Evolutionary conservation across 2,888 invertebrate genomes (phyloP), one percentile per base, ranked within the genome.

Genomic region (Drosophila anomalata): DNA sequence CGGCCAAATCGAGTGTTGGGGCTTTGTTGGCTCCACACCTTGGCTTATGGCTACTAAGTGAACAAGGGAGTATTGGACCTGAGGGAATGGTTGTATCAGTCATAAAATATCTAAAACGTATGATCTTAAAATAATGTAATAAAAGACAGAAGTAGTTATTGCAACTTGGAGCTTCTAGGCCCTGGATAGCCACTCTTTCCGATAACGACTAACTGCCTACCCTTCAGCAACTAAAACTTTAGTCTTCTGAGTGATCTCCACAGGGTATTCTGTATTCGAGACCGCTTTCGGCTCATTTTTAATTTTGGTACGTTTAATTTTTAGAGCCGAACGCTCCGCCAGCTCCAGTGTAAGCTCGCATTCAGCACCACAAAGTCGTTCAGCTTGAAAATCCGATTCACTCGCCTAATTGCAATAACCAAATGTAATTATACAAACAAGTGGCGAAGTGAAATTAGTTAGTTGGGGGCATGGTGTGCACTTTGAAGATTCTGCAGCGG

Each of bases 301-400:
- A 52, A 55, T 61, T 68, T 51, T 53, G 76, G 61, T 86, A 61
- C 72, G 68, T 53, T 79, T 72, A 75, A 58, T 88, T 77, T 87
- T 76, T 60, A 88, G 87, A 87, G 87, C 86, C 80, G 80, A 84
- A 82, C 84, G 73, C 46, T 31, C 36, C 55, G 36, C 14, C 36
- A 59, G 44, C 59, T 1, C 17, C 17, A 53, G 51, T 50, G 48
- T 36, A 8, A 29, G 52, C 68, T 52, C 39, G 44, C 60, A 76
- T 52, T 33, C 41, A 52, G 47, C 59, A 76, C 77, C 79, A 75
- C 60, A 75, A 88, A 89, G 79, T 78, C 89, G 89, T 78, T 89
- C 79, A 89, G 88, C 87, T 89, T 85, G 89, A 89, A 89, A 89
- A 89, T 87, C 71, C 58, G 75, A 79, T 83, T 76, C 81, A 69